Evolutionary conservation across 2,113 vertebrate species (phyloP), one percentile per base, ranked within the genome.

Genomic region (Dasyurus viverrinus): DNA sequence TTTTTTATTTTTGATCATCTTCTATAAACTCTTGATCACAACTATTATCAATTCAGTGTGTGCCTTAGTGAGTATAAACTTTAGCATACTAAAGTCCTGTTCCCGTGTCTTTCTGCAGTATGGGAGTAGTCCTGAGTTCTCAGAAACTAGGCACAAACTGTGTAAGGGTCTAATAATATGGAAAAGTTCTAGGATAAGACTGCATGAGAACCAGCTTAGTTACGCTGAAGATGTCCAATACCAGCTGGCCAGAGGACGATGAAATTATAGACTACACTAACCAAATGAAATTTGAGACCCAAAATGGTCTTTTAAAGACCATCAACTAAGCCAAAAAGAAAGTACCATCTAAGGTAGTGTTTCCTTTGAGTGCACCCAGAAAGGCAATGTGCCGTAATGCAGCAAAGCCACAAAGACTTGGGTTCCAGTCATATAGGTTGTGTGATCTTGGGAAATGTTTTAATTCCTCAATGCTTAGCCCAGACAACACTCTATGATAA

Each of bases 111-210:
- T 57, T 10, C 22, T 57, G 30, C 36, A 30, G 12, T 68, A 57
- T 57, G 10, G 26, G 26, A 26, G 26, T 57, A 26, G 55, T 57
- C 30, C 30, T 12, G 3, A 11, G 57, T 68, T 36, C 57, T 96
- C 91, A 1, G 48, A 95, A 95, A 84, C 14, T 48, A 96, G 94
- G 89, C 36, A 36, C 14, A n/a, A 76, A 14, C 12, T 76, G 30
- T 68, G 60, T 0, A n/a, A 68, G 30, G 30, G 12, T 68, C 30
- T 68, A 19, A 14, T 68, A 16, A n/a, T 12, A n/a, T n/a, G 60
- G 60, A n/a, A 68, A 68, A 8, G 60, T 4, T 68, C 57, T 3
- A 3, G 10, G 57, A 60, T 60, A 60, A 60, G 4, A 68, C 30
- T 68, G 14, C 14, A n/a, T 68, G 30, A n/a, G 60, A 7, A 68